phyloP scores from a whole-genome alignment of 1,140 invertebrate species.

The Cydia fagiglandana region DNA sequence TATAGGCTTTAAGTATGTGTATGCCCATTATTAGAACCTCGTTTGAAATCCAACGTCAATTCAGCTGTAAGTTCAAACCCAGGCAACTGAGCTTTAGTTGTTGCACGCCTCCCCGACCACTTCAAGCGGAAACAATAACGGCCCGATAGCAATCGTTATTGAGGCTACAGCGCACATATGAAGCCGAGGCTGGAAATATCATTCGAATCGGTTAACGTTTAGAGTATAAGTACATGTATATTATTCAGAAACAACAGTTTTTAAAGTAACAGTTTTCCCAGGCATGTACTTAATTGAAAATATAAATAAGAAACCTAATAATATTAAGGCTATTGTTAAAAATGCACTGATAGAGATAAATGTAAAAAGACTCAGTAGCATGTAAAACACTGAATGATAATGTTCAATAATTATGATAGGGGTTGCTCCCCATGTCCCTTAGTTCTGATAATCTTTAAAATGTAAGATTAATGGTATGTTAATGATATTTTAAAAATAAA shows the following conservation, averaged over 20 bases:
- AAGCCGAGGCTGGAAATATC: neutral
- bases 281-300: too few relatives aligned
- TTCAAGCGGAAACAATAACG: slow-evolving; percentile 21
- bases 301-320: too few relatives aligned
- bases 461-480: too few relatives aligned
- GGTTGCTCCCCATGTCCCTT: too few relatives aligned
- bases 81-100: slow-evolving; percentile 8
- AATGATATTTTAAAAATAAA: too few relatives aligned
- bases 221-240: neutral
- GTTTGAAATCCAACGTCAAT: neutral
- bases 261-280: too few relatives aligned
- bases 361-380: too few relatives aligned
- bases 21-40: neutral
- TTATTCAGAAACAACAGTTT: neutral
- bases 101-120: neutral
- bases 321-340: too few relatives aligned
- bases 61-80: neutral
- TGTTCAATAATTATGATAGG: too few relatives aligned
- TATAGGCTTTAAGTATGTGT: neutral
- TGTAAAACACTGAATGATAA: too few relatives aligned
- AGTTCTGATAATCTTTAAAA: too few relatives aligned
- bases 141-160: slow-evolving; percentile 27
- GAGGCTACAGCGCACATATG: slow-evolving; percentile 21
- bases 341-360: too few relatives aligned
- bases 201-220: slow-evolving; percentile 6